A percentile compares a stretch with the other conserved stretches of the same genome.
Evolutionary conservation across 1,140 invertebrate genomes (phyloP).

Genomic region (Acromyrmex heyeri): DNA sequence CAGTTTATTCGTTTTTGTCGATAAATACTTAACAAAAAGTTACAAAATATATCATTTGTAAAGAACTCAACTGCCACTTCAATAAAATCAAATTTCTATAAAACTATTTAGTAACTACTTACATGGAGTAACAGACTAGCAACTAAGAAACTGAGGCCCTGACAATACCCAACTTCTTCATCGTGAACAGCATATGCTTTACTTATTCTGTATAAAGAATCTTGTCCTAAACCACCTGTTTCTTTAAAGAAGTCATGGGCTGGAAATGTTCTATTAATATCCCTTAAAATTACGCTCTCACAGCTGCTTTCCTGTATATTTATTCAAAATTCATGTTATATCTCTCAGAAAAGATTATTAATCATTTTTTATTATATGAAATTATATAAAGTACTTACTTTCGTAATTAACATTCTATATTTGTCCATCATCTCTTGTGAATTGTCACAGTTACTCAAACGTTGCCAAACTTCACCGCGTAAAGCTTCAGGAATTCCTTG

Average conservation of each 20-base stretch:
- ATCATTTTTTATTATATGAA: neutral
- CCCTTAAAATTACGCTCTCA: slow-evolving; percentile 97
- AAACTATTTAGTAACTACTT: slow-evolving; percentile 83
- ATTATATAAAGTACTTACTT: slow-evolving; percentile 87
- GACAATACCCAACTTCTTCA: slow-evolving; percentile 99
- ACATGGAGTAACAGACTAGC: slow-evolving; percentile 98
- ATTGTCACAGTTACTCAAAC: slow-evolving; percentile 94
- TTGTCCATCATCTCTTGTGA: slow-evolving; percentile 95
- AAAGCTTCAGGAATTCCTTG: slow-evolving; percentile 98
- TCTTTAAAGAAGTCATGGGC: slow-evolving; percentile 99
- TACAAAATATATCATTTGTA: slow-evolving; percentile 2
- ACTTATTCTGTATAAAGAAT: slow-evolving; percentile 97
- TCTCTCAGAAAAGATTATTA: neutral
- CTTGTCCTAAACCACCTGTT: slow-evolving; percentile 96
- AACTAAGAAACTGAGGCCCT: slow-evolving; percentile 98
- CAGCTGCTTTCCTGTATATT: slow-evolving; percentile 92
- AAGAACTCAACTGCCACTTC: too few relatives aligned
- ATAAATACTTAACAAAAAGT: slow-evolving; percentile 36
- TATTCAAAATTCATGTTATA: slow-evolving; percentile 38
- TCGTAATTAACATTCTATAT: slow-evolving; percentile 96
- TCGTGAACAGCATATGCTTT: slow-evolving; percentile 99
- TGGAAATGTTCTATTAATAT: slow-evolving; percentile 99
- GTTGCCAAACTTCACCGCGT: slow-evolving; percentile 98
- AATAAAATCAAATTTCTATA: slow-evolving; percentile 11
- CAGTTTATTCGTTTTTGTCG: slow-evolving; percentile 44